A percentile compares a stretch with the other conserved stretches of the same genome.
phyloP scores from a whole-genome alignment of 2,113 vertebrate genomes.

The Erythrocercus mccallii region DNA sequence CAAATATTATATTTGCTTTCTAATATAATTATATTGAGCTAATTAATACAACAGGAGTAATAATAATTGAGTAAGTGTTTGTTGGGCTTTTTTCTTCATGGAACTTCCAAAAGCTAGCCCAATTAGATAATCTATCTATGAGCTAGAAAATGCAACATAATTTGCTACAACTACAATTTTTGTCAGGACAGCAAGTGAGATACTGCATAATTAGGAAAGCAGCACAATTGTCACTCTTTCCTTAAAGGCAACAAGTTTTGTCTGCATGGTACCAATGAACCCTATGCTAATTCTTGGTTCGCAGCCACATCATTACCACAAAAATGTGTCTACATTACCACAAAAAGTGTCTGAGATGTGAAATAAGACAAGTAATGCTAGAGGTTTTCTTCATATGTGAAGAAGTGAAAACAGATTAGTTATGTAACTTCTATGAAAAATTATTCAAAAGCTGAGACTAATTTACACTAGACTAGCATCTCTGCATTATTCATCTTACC shows the following conservation, averaged over 20 bases:
- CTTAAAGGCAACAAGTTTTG: not conserved
- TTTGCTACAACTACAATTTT: not conserved
- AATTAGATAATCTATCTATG: not conserved
- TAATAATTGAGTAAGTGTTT: not conserved
- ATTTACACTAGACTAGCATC: not conserved
- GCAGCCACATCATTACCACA: not conserved
- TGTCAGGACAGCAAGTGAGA: not conserved
- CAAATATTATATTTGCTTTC: not conserved
- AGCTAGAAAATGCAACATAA: not conserved
- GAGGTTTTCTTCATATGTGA: not conserved
- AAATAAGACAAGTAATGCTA: not conserved
- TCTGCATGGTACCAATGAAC: not conserved
- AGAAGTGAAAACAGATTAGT: not conserved
- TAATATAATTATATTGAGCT: not conserved
- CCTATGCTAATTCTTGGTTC: not conserved
- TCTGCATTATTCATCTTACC: not conserved
- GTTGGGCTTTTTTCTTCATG: not conserved
- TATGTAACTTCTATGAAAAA: not conserved
- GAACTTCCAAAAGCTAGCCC: not conserved
- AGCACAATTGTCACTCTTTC: not conserved
- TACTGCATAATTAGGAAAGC: not conserved
- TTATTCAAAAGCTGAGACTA: not conserved
- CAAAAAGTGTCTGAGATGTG: not conserved
- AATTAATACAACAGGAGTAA: not conserved
- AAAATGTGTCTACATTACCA: not conserved